Conservation (phyloP, 2,888 invertebrate genomes). For the Aporophyla nigra region DNA sequence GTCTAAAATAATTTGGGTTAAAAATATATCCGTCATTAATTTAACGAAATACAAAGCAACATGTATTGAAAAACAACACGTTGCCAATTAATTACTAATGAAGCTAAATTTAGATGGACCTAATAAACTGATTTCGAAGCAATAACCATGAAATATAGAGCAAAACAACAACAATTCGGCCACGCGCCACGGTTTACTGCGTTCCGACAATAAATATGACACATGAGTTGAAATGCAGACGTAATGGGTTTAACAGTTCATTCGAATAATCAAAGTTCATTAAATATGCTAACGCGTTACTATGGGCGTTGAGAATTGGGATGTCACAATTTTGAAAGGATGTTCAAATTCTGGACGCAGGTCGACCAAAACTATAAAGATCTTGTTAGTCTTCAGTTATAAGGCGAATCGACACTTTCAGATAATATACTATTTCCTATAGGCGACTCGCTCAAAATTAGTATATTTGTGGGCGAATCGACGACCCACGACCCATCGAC, state of each 20-base stretch:
- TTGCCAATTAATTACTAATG: constrained; percentile 41
- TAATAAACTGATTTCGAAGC: constrained; percentile 51
- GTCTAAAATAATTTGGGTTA: background rate
- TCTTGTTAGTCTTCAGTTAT: no score
- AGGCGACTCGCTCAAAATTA: no score
- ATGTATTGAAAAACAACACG: background rate
- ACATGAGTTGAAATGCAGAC: constrained; percentile 62
- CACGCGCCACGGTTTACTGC: constrained; percentile 20
- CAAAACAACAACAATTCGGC: constrained; percentile 28
- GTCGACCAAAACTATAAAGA: background rate
- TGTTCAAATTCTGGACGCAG: background rate
- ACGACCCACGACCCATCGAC: no score
- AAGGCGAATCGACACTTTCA: no score
- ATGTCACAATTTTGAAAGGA: constrained; percentile 12
- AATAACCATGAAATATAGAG: constrained; percentile 14
- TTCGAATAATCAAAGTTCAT: constrained; percentile 51
- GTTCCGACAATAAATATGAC: constrained; percentile 30
- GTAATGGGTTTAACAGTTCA: constrained; percentile 57
- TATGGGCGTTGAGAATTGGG: constrained; percentile 13
- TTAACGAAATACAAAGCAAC: background rate
- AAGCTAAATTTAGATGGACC: constrained; percentile 40
- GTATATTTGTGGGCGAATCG: no score
- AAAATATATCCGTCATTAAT: background rate
- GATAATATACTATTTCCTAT: no score
- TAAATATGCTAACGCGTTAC: constrained; percentile 41